These are phyloP conservation scores for Erpornis zantholeuca DNA, from an alignment of 2,113 vertebrate species.

Conservation along the genomic window DNA sequence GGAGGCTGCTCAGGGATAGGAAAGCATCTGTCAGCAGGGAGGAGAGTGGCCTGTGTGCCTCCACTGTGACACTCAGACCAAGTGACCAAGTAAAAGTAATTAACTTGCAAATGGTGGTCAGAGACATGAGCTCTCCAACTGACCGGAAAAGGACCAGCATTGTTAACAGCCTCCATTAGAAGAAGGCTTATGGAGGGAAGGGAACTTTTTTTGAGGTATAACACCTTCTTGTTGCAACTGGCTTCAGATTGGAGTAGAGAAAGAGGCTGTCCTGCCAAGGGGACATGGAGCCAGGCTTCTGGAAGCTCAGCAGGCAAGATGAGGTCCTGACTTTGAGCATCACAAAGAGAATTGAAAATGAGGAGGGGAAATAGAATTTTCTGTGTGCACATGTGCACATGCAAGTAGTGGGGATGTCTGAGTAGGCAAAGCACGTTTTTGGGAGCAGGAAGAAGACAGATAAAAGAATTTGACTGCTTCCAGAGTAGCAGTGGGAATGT, in stretches of 20 bases:
- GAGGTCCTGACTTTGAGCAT: background rate
- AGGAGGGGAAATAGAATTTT: background rate
- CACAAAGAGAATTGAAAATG: slow-evolving; percentile 3
- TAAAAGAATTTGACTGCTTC: background rate
- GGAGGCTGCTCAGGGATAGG: background rate
- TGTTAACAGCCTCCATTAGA: background rate
- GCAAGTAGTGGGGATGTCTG: background rate
- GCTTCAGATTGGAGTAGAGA: background rate
- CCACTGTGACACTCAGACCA: background rate
- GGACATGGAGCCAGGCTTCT: background rate
- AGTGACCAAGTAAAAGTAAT: background rate
- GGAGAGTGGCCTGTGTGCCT: background rate
- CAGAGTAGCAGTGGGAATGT: background rate
- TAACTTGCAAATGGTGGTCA: background rate
- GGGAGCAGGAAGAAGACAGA: background rate
- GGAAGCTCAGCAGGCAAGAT: background rate
- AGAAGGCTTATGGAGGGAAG: background rate
- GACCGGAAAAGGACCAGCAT: background rate
- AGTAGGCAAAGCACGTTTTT: background rate
- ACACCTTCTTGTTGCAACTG: background rate
- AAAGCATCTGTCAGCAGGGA: background rate
- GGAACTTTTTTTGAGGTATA: background rate
- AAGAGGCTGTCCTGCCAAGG: background rate
- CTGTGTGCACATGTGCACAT: background rate
- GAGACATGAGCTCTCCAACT: background rate